Evolutionary conservation across 2,113 vertebrate genomes (phyloP).

Genomic region (Brachirus orientalis): DNA sequence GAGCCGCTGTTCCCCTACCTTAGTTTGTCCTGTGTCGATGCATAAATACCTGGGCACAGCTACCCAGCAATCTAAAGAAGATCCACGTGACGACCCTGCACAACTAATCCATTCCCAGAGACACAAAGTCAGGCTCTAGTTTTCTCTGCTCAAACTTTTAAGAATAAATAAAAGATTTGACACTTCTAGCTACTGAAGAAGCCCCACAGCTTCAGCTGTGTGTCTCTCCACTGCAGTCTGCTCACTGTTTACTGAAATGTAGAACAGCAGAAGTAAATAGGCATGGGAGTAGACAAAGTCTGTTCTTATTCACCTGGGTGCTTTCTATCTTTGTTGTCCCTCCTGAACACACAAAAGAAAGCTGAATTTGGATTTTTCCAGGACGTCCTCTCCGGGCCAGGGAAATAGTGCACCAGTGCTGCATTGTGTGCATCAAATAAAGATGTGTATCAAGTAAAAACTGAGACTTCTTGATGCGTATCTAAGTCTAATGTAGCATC

Average conservation of each 20-base stretch:
- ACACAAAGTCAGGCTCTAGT: constrained; percentile 34
- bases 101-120: constrained; percentile 29
- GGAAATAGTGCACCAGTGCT: constrained; percentile 13
- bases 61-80: constrained; percentile 40
- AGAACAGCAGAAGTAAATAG: constrained; percentile 47
- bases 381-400: constrained; percentile 43
- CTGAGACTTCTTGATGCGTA: constrained; percentile 28
- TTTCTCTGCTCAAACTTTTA: constrained; percentile 39
- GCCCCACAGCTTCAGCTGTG: neutral
- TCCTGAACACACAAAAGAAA: constrained; percentile 40
- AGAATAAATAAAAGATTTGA: constrained; percentile 33
- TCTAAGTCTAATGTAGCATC: constrained; percentile 16
- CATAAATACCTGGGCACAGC: constrained; percentile 29
- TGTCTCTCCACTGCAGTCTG: constrained; percentile 1
- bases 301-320: constrained; percentile 38
- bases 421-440: constrained; percentile 34
- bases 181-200: constrained; percentile 22
- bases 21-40: constrained; percentile 45
- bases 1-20: constrained; percentile 60
- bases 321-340: constrained; percentile 49
- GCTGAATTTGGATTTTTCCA: constrained; percentile 37
- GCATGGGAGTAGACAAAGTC: constrained; percentile 40
- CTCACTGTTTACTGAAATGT: constrained; percentile 36
- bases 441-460: constrained; percentile 47
- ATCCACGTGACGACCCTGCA: constrained; percentile 8